Evolutionary conservation across 1,140 invertebrate genomes (phyloP), one percentile per base, ranked within the genome.

Genomic region (Acyrthosiphon pisum): DNA sequence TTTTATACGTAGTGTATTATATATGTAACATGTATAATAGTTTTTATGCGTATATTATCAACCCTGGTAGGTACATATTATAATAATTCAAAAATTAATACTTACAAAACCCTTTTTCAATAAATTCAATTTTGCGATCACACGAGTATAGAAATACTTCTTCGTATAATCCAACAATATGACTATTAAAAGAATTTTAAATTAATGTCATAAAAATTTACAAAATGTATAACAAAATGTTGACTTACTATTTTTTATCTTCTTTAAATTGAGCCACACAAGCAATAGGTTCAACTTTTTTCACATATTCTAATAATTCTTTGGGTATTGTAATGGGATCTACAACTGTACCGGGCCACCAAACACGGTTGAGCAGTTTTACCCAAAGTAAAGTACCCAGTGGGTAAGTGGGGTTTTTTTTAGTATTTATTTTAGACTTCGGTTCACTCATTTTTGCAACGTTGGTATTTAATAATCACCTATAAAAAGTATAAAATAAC

Each of bases 291-390:
- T 89, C 41, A 14, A 14, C 37, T 22, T 89, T 37, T 4, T 26
- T 14, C 0, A 26, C 37, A 14, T 14, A 56, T 0, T 26, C 35
- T 41, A 56, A 35, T 8, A 56, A 30, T 0, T 37, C n/a, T 1
- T 56, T 9, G 6, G 88, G 88, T 41, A 30, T 18, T 26, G 20
- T 26, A 11, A 4, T 11, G 14, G 9, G 3, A 37, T 89, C 48
- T 18, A 89, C 88, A 18, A 89, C 48, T 56, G 14, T 14, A 7
- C 48, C 88, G 2, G 88, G 88, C 88, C 88, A 89, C 88, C 88
- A 89, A 89, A 41, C 3, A 26, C 35, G 35, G 56, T 89, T 89
- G 11, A 53, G 2, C 14, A 53, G 1, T 30, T 37, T 56, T 35
- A 14, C 30, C 88, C 88, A 89, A 22, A 89, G 50, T 8, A 1